Base-by-base conservation (phyloP, 1,140 invertebrate genomes). In the Drosophila virilis region DNA sequence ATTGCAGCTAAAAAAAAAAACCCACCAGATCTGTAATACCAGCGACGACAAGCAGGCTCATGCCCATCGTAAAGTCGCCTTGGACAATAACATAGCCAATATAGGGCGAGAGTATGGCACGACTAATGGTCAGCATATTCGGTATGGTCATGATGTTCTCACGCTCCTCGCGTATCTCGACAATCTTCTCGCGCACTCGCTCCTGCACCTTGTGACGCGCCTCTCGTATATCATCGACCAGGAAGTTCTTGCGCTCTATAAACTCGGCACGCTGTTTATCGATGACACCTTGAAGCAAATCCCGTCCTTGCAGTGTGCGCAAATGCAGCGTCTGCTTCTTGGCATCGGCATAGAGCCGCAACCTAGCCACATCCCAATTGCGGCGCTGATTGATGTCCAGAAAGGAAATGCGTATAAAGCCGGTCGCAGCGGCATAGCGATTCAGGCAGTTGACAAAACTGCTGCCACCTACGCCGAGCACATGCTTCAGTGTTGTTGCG, bases 131-230 rank as follows among this genome's bases (percentile, higher is more conserved):
- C 46, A 99, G 92, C 37, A 97, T 93, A 93, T 99, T 99, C 35
- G 98, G 98, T 77, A 99, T 94, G 0, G 98, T 99, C 92, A 96
- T 96, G 65, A 99, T 95, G 93, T 98, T 98, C 93, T 99, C 97
- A 90, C 94, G 96, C 92, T 95, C 94, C 69, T 95, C 94, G 7
- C 84, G 80, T 28, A 95, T 94, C 93, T 95, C 94, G 80, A 95
- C 95, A 74, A 96, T 93, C 92, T 94, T 94, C 90, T 95, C 94
- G 52, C 94, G 94, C 35, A 95, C 93, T 58, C 93, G 93, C 64
- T 93, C 94, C 82, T 94, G 93, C 9, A 94, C 93, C 80, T 95
- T 95, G 46, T 94, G 93, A 81, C 94, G 94, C 5, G 94, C 95
- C 90, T 95, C 95, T 73, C 95, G 93, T 71, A 96, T 94, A 85